Evolutionary conservation across 1,140 invertebrate species (phyloP).

Genomic region (Diuraphis noxia): DNA sequence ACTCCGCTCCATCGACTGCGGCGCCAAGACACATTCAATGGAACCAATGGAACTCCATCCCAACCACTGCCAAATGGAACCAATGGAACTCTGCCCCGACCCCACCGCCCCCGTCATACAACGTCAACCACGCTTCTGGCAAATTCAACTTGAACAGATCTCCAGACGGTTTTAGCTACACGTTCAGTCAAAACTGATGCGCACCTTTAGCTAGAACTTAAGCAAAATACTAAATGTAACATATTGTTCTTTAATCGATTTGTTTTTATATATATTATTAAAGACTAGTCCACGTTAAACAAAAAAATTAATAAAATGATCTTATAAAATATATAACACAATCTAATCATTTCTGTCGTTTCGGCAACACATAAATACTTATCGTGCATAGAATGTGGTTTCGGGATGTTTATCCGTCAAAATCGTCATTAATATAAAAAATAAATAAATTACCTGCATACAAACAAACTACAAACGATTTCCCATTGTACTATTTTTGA

Average conservation of each 20-base stretch:
- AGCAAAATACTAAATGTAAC: neutral
- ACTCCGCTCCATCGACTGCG: neutral
- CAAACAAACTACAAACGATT: neutral
- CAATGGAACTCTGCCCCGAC: constrained; percentile 10
- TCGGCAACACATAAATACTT: neutral
- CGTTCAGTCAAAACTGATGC: constrained; percentile 68
- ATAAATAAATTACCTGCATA: neutral
- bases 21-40: constrained; percentile 6
- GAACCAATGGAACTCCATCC: constrained; percentile 42
- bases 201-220: neutral
- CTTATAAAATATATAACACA: neutral
- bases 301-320: constrained; percentile 9
- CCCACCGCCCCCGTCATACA: neutral
- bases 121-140: constrained; percentile 70
- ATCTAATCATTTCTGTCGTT: neutral
- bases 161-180: constrained; percentile 81
- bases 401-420: neutral
- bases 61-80: neutral
- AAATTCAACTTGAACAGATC: constrained; percentile 81
- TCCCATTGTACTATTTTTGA: neutral
- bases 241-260: constrained; percentile 14
- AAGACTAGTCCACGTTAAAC: constrained; percentile 19
- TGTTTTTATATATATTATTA: constrained; percentile 26
- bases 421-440: neutral
- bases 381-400: neutral